Evolutionary conservation across 1,140 invertebrate species (phyloP), one percentile per base, ranked within the genome.

Genomic region (Helicoverpa zea): DNA sequence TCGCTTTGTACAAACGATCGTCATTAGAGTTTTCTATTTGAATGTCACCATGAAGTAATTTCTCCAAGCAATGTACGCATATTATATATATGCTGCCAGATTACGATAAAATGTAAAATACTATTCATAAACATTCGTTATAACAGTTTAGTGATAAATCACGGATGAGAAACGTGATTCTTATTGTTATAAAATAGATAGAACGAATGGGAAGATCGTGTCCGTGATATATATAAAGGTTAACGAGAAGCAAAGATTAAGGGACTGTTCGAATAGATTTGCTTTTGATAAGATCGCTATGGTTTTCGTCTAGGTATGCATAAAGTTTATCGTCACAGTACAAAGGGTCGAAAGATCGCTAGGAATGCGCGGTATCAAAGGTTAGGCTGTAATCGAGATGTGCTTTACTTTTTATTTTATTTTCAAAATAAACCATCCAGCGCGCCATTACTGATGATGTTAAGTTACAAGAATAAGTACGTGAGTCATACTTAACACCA

Each of bases 141-240:
- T 66, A 13, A 59, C 43, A 66, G 35, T 18, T 58, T 58, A 58
- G 18, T 58, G 52, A 74, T 66, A 66, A 77, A 52, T 54, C 49
- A 77, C 61, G 75, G 23, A 51, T 18, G 3, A 74, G 52, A 66
- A 66, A 77, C 75, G 49, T 77, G 75, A 77, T 54, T 63, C 47
- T 77, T 35, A 64, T 52, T n/a, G 47, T 30, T 64, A 64, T 64
- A 35, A 51, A 64, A 77, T 76, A 30, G 43, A 54, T 30, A 9
- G 11, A 56, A 18, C 30, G 16, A 73, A n/a, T 73, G 51, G 56
- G 29, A 16, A 73, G 70, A 73, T 58, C 23, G 52, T 43, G 70
- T 58, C 52, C 70, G 29, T 35, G 51, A 73, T 75, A 35, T 61
- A 18, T 56, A 23, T 61, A 75, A 61, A 75, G 73, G 47, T 66